Evolutionary conservation across 2,888 invertebrate species (phyloP), one percentile per base, ranked within the genome.

Genomic region (Yponomeuta plumbellus): DNA sequence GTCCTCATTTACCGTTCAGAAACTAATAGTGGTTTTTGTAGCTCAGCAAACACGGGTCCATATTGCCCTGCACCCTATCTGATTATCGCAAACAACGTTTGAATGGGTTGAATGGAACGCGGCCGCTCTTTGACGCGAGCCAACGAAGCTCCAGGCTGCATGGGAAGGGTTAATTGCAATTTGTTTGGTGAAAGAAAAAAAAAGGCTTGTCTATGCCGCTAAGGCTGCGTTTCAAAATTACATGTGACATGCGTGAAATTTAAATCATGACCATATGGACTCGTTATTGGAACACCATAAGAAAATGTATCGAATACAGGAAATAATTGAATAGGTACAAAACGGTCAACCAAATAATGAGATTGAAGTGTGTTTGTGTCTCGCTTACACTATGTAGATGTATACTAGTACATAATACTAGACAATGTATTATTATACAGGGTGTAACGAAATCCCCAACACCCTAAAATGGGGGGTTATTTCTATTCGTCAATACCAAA

Each of bases 81-180:
- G 86, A 87, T 87, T 88, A 88, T 76, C 77, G 77, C 85, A 85
- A 86, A 86, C 86, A 86, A 76, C 75, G 52, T 75, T 75, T 78
- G 77, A 78, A 77, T 76, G 74, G 74, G 73, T 69, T 71, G 68
- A 66, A 66, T 69, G 71, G 59, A 23, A 21, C 59, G 59, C 44
- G 44, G 44, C 44, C 44, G 44, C 44, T 13, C 59, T 59, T 59
- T 59, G 59, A 59, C 23, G 59, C 44, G 44, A 20, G 22, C 22
- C 23, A 22, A 22, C 59, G 23, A 59, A 11, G 59, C 59, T 20
- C 21, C 73, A 70, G 71, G 72, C 69, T 70, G 75, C 72, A 74
- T 75, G 79, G 78, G 75, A 73, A 72, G 78, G 80, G 79, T 83
- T 85, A 85, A 84, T 84, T 78, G 79, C 78, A 79, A 80, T 82